These are phyloP conservation scores for Myrmophylax atrothorax DNA, from an alignment of 2,113 vertebrate genomes.

Conservation along the genomic window DNA sequence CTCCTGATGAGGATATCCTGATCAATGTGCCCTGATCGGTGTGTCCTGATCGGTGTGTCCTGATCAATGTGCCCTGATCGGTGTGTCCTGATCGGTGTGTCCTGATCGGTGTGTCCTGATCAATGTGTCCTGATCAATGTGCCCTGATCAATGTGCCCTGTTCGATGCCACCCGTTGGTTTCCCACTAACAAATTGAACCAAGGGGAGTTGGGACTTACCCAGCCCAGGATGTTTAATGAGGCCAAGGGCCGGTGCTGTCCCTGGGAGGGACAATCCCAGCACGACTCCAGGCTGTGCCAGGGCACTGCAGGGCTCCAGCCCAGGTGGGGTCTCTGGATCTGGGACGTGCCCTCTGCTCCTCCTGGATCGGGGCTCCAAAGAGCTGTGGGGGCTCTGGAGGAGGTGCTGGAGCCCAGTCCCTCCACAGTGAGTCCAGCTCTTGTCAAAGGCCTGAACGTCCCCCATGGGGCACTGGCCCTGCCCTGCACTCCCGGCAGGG, in stretches of 20 bases:
- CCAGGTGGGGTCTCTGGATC: not conserved
- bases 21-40: rapidly evolving
- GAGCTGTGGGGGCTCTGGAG: not conserved
- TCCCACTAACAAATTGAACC: not conserved
- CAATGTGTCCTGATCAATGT: rapidly evolving
- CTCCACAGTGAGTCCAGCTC: not conserved
- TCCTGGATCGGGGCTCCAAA: not conserved
- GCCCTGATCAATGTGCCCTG: rapidly evolving
- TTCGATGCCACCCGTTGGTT: not conserved
- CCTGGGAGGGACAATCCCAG: not conserved
- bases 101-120: rapidly evolving
- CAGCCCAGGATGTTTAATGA: not conserved
- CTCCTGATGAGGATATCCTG: not conserved
- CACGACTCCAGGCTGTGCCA: not conserved
- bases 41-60: not conserved
- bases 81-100: rapidly evolving
- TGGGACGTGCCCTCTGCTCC: not conserved
- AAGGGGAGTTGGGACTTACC: not conserved
- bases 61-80: rapidly evolving
- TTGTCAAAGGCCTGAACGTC: rapidly evolving
- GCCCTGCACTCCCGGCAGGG: not conserved
- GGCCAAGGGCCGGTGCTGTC: not conserved
- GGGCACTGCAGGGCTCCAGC: not conserved
- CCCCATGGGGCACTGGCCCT: rapidly evolving
- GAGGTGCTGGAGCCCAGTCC: not conserved